Evolutionary conservation across 2,113 vertebrate genomes (phyloP).

Genomic region (Phrynosoma blainvillii): DNA sequence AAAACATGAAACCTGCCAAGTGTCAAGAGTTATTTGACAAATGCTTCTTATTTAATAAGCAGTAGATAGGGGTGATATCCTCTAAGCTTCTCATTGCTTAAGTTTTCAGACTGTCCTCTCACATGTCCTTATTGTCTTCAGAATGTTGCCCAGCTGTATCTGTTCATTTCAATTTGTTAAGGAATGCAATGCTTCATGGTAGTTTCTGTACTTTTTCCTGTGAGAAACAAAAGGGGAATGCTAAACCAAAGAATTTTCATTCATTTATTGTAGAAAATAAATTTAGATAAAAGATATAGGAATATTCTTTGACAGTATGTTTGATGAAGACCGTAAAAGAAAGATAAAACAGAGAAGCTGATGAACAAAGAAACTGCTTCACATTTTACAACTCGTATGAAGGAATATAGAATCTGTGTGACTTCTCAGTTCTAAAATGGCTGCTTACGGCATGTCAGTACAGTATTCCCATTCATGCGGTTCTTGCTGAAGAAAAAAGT

Average conservation of each 20-base stretch:
- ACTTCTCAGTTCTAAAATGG: background rate
- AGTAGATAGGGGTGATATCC: background rate
- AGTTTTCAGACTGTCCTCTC: background rate
- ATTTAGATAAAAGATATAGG: too few species aligned
- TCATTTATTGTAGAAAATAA: background rate
- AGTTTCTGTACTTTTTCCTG: background rate
- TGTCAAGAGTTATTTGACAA: background rate
- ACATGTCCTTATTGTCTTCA: background rate
- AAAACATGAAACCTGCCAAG: background rate
- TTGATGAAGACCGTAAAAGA: background rate
- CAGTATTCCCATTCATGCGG: background rate
- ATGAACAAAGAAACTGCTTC: background rate
- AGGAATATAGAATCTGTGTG: background rate
- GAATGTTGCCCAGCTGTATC: background rate
- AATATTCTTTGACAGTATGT: background rate
- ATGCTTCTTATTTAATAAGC: background rate
- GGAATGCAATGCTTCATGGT: background rate
- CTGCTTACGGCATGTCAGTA: background rate
- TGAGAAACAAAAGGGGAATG: background rate
- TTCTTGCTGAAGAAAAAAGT: background rate
- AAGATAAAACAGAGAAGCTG: background rate
- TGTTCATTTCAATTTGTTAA: background rate
- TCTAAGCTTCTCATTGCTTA: background rate
- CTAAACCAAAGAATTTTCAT: background rate
- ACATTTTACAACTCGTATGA: background rate